Percentiles rank a stretch among this genome's conserved stretches.
These are phyloP conservation scores for Lethenteron camtschaticum DNA, from an alignment of 2,113 vertebrate genomes.

Conservation along the genomic window DNA sequence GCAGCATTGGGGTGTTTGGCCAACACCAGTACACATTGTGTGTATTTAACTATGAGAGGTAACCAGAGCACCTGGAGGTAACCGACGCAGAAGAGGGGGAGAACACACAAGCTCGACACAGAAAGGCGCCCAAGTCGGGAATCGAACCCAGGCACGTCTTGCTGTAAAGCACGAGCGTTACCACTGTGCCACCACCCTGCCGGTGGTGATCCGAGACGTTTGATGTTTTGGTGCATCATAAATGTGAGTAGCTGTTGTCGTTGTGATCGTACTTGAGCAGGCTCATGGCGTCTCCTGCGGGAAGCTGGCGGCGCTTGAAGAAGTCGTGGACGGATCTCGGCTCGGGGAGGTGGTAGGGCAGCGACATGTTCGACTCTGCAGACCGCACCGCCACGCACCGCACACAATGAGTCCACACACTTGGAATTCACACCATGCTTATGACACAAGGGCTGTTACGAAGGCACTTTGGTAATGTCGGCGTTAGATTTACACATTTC, in stretches of 20 bases:
- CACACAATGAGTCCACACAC: too few relatives aligned
- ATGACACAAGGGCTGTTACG: too few relatives aligned
- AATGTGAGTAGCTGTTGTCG: slow-evolving; percentile 3
- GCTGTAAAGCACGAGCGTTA: neutral
- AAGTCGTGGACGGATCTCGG: slow-evolving; percentile 67
- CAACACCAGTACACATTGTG: too few relatives aligned
- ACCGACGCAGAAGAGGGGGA: neutral
- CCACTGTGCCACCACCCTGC: slow-evolving; percentile 2
- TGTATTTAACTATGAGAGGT: too few relatives aligned
- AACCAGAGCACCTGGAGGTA: too few relatives aligned
- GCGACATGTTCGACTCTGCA: slow-evolving; percentile 47
- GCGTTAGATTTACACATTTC: too few relatives aligned
- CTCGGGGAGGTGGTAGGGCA: slow-evolving; percentile 73
- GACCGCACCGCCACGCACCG: neutral
- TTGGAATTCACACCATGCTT: too few relatives aligned
- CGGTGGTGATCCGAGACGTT: too few relatives aligned
- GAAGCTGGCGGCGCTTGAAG: slow-evolving; percentile 42
- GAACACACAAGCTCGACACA: neutral
- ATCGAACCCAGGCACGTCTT: neutral
- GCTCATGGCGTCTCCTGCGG: slow-evolving; percentile 43
- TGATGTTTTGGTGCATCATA: neutral
- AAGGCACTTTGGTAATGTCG: too few relatives aligned
- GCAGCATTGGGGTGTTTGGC: too few relatives aligned
- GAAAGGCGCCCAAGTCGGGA: neutral
- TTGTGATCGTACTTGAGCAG: slow-evolving; percentile 53